Conservation (phyloP, 2,888 invertebrate species). For the Spodoptera exigua region DNA sequence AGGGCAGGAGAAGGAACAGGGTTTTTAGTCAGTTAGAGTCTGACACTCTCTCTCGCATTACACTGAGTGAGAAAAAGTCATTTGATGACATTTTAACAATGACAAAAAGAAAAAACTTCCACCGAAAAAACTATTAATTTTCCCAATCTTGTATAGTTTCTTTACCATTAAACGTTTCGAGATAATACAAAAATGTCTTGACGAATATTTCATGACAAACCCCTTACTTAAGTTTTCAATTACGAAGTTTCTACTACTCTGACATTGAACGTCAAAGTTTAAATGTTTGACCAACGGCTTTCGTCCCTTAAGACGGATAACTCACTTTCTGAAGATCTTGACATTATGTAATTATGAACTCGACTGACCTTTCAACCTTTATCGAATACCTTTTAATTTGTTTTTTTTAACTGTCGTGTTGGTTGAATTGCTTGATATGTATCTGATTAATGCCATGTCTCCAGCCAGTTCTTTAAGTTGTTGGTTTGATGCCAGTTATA, state of each 20-base stretch:
- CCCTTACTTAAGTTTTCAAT: conserved; percentile 39
- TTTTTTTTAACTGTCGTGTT: too few species aligned
- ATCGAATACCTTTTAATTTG: conserved; percentile 2
- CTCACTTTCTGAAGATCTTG: conserved; percentile 30
- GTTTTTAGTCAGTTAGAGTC: too few species aligned
- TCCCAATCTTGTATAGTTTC: neutral
- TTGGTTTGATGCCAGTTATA: too few species aligned
- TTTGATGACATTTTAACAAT: too few species aligned
- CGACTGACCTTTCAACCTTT: conserved; percentile 16
- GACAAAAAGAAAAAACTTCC: too few species aligned
- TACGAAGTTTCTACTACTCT: conserved; percentile 44
- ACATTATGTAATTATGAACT: conserved; percentile 30
- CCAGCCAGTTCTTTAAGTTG: too few species aligned
- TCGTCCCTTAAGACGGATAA: conserved; percentile 23
- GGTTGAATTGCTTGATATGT: too few species aligned
- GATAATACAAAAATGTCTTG: conserved; percentile 7
- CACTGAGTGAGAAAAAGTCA: too few species aligned
- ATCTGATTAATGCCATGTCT: too few species aligned
- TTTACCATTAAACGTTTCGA: neutral
- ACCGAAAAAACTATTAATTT: too few species aligned
- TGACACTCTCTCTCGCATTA: too few species aligned
- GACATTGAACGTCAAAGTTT: conserved; percentile 34
- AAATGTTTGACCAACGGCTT: conserved; percentile 42
- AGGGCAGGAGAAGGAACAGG: too few species aligned
- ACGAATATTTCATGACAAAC: conserved; percentile 23